phyloP scores from a whole-genome alignment of 2,113 vertebrate genomes.

The Bombycilla garrulus region DNA sequence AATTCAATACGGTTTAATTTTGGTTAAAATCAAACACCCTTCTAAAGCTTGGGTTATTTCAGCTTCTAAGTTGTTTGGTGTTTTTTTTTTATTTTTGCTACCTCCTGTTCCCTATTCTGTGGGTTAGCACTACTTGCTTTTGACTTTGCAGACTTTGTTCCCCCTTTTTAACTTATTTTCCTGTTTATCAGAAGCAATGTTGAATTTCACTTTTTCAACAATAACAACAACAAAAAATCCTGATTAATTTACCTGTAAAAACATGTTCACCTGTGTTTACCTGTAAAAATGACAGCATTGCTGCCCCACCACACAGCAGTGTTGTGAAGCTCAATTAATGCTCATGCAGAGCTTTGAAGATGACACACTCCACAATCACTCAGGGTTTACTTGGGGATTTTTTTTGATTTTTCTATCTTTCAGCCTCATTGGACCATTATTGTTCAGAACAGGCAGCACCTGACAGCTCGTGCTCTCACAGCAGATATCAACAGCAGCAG shows the following conservation, averaged over 20 bases:
- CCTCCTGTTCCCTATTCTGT: neutral
- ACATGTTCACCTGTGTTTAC: neutral
- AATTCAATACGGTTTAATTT: neutral
- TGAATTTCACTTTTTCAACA: neutral
- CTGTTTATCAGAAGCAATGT: neutral
- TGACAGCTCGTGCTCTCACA: fast-evolving
- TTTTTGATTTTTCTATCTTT: neutral
- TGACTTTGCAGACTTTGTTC: neutral
- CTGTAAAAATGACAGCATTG: neutral
- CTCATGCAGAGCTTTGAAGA: neutral
- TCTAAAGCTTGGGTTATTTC: neutral
- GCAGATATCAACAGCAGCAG: neutral
- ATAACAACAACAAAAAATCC: neutral
- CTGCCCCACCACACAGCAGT: neutral
- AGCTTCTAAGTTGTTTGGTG: neutral
- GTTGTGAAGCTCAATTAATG: neutral
- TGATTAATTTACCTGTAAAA: neutral
- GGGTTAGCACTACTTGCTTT: neutral
- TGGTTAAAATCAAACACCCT: neutral
- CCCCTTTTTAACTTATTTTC: neutral
- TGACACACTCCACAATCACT: neutral
- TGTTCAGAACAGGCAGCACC: neutral
- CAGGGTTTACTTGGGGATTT: neutral
- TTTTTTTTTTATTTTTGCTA: neutral
- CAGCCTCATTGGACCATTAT: neutral